A percentile compares a stretch with the other conserved stretches of the same genome.
phyloP scores from a whole-genome alignment of 2,888 invertebrate genomes.

The Mythimna vitellina region DNA sequence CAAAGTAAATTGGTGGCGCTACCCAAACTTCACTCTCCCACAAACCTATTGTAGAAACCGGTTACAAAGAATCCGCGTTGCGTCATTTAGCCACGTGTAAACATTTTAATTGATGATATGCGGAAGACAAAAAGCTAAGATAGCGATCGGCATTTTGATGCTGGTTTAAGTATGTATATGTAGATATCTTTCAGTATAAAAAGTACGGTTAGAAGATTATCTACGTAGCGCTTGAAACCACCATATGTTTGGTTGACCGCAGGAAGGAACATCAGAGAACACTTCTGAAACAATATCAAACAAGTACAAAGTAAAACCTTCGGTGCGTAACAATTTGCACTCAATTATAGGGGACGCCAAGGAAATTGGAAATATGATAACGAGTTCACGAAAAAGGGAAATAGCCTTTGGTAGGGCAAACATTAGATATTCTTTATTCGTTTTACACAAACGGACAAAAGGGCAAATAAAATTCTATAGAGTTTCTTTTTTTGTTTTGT shows the following conservation, averaged over 20 bases:
- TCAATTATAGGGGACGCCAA: constrained; percentile 63
- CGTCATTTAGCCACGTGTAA: constrained; percentile 88
- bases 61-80: constrained; percentile 85
- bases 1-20: constrained; percentile 82
- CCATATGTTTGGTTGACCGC: constrained; percentile 30
- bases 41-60: constrained; percentile 84
- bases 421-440: constrained; percentile 42
- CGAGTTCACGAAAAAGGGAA: constrained; percentile 54
- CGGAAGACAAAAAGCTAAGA: constrained; percentile 85
- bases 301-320: constrained; percentile 50
- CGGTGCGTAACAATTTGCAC: constrained; percentile 63
- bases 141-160: constrained; percentile 78
- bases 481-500: constrained; percentile 12
- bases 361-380: constrained; percentile 67
- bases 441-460: constrained; percentile 45
- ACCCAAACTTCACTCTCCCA: constrained; percentile 82
- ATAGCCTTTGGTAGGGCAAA: constrained; percentile 49
- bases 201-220: constrained; percentile 51
- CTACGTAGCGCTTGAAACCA: constrained; percentile 60
- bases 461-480: constrained; percentile 38
- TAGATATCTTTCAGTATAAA: constrained; percentile 63
- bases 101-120: constrained; percentile 89
- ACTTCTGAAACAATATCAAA: constrained; percentile 39
- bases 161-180: constrained; percentile 66
- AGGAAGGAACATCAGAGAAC: constrained; percentile 20